Conservation (phyloP, 2,888 invertebrate genomes). For the Hirudinaria manillensis region DNA sequence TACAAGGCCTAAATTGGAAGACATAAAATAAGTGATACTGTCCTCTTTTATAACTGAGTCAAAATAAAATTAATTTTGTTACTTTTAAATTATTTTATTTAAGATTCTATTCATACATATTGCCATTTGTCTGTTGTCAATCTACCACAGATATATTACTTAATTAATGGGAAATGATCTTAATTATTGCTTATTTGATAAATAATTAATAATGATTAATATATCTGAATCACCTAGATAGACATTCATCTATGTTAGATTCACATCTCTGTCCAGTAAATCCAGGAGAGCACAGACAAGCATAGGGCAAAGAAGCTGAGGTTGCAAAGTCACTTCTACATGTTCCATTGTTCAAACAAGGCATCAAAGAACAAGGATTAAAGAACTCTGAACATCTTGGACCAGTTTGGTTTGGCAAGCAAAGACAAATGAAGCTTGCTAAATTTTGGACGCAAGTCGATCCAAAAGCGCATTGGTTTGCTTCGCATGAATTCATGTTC, state of each 20-base stretch:
- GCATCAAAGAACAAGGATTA: constrained; percentile 37
- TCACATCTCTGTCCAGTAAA: constrained; percentile 18
- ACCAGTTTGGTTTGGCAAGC: background rate
- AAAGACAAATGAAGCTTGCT: constrained; percentile 7
- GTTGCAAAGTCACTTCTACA: constrained; percentile 36
- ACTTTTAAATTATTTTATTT: background rate
- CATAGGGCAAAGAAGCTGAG: background rate
- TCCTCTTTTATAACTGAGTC: background rate
- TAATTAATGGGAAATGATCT: too few species aligned
- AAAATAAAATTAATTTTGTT: background rate
- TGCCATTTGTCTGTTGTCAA: background rate
- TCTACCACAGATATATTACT: too few species aligned
- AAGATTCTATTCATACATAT: too few species aligned
- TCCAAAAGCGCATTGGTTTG: background rate
- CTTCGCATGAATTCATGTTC: constrained; percentile 4
- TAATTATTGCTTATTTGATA: too few species aligned
- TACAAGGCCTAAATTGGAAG: constrained; percentile 38
- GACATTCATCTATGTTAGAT: constrained; percentile 18
- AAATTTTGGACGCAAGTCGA: constrained; percentile 9
- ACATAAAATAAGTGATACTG: background rate
- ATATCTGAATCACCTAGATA: constrained; percentile 17
- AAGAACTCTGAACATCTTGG: constrained; percentile 34
- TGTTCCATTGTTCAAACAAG: constrained; percentile 43
- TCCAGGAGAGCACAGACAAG: constrained; percentile 15
- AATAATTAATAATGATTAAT: too few species aligned